phyloP scores from a whole-genome alignment of 1,140 invertebrate species.

The Argopecten irradians region DNA sequence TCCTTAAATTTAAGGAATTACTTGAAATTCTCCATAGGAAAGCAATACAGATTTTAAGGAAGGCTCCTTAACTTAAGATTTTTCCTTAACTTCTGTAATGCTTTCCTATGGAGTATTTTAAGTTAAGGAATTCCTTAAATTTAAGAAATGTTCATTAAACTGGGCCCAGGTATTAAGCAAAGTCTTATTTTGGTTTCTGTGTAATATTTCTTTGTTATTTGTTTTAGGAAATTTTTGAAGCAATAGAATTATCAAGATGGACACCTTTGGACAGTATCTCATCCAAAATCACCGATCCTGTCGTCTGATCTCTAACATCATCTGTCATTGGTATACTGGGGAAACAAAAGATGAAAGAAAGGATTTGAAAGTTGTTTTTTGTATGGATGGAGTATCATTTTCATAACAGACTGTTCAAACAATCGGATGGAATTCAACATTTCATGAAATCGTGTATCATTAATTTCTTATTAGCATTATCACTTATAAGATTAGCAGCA shows the following conservation, averaged over 20 bases:
- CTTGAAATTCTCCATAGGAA: not conserved
- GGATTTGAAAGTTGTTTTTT: not conserved
- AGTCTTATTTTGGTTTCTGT: not conserved
- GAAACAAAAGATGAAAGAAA: not conserved
- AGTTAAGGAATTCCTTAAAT: too few species aligned
- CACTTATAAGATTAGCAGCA: too few species aligned
- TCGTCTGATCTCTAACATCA: not conserved
- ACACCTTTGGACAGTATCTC: constrained; percentile 63
- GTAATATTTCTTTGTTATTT: constrained; percentile 37
- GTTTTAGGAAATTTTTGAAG: constrained; percentile 77
- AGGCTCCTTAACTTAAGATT: too few species aligned
- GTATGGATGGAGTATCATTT: not conserved
- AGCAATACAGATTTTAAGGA: too few species aligned
- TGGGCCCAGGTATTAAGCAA: not conserved
- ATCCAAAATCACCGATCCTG: constrained; percentile 34
- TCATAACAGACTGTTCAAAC: too few species aligned
- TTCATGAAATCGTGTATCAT: not conserved
- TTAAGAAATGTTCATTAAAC: too few species aligned
- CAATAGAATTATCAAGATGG: constrained; percentile 77
- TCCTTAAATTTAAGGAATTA: too few species aligned
- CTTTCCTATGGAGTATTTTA: too few species aligned
- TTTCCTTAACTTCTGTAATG: too few species aligned
- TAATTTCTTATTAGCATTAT: not conserved
- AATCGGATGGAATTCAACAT: too few species aligned
- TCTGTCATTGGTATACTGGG: not conserved